A percentile compares a stretch with the other conserved stretches of the same genome.
Conservation (phyloP, 2,113 vertebrate species). For the Hippopotamus amphibius region DNA sequence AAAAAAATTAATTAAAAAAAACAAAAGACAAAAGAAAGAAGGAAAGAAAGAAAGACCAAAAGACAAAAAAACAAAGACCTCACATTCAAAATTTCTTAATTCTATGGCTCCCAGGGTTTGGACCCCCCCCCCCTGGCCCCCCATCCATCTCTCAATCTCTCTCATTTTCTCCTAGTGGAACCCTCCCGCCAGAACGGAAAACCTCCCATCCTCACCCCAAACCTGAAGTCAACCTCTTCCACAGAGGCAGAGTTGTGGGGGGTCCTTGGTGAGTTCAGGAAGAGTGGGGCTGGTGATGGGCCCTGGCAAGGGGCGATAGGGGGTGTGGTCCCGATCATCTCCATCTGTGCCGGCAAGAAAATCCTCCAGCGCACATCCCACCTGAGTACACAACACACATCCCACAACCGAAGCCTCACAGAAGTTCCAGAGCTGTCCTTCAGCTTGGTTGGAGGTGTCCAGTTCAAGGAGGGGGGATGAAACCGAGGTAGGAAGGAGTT, state of each 20-base stretch:
- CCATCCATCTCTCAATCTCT: background rate
- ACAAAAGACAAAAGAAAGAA: background rate
- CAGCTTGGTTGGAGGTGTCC: background rate
- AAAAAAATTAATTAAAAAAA: background rate
- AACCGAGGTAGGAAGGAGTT: conserved; percentile 69
- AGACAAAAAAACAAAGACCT: background rate
- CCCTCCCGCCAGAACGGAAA: background rate
- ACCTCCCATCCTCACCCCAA: background rate
- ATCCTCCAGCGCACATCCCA: background rate
- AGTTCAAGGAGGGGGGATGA: background rate
- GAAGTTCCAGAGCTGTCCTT: background rate
- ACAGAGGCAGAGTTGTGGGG: background rate
- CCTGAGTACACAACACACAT: background rate
- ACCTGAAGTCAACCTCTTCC: background rate
- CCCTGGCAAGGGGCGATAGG: background rate
- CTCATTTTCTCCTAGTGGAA: background rate
- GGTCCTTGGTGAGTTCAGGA: background rate
- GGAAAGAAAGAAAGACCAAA: too few species aligned
- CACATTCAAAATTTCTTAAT: background rate
- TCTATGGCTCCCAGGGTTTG: background rate
- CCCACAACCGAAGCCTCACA: background rate
- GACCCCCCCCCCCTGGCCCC: accelerated
- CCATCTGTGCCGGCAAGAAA: background rate
- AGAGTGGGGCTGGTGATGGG: background rate
- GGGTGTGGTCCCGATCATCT: background rate